Percentiles rank a stretch among this genome's conserved stretches.
Conservation (phyloP, 2,888 invertebrate species). For the Plusia festucae region DNA sequence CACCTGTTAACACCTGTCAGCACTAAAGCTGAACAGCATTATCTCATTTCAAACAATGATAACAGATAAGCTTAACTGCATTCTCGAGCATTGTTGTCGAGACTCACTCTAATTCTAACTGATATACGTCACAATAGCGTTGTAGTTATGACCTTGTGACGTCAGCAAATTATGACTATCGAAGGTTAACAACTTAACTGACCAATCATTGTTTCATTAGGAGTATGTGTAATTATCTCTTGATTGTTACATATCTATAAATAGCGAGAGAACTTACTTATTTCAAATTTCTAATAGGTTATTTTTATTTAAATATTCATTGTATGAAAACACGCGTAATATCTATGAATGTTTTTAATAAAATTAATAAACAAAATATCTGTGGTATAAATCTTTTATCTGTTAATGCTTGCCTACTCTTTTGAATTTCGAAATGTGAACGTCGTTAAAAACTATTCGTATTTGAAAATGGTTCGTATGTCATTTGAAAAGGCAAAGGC, state of each 20-base stretch:
- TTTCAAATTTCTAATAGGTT: background rate
- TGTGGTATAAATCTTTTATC: slow-evolving; percentile 12
- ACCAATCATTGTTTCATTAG: slow-evolving; percentile 29
- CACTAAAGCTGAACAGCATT: slow-evolving; percentile 71
- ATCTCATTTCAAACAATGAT: slow-evolving; percentile 80
- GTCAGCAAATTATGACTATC: slow-evolving; percentile 41
- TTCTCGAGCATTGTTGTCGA: slow-evolving; percentile 62
- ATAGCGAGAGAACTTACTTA: background rate
- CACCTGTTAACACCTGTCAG: slow-evolving; percentile 63
- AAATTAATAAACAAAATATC: slow-evolving; percentile 15
- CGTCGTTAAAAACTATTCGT: slow-evolving; percentile 20
- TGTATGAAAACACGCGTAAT: background rate
- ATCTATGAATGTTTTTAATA: background rate
- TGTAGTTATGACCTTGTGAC: slow-evolving; percentile 47
- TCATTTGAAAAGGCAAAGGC: slow-evolving; percentile 36
- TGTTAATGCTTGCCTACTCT: slow-evolving; percentile 13
- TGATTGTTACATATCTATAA: background rate
- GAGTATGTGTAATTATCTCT: background rate
- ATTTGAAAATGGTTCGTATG: slow-evolving; percentile 39
- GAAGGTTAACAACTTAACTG: slow-evolving; percentile 49
- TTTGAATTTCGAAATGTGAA: slow-evolving; percentile 18
- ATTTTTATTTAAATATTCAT: background rate
- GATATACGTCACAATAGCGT: slow-evolving; percentile 51
- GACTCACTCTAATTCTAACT: slow-evolving; percentile 46
- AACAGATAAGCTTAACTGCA: slow-evolving; percentile 76